Evolutionary conservation across 1,140 invertebrate species (phyloP).

Genomic region (honey bee (Apis mellifera)): Amel_HAv3.1 CM009931.2:9388501-9389000

Average conservation of each 20-base stretch:
- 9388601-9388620: constrained; percentile 24
- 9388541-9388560: constrained; percentile 59
- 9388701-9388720: not conserved
- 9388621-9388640: constrained; percentile 24
- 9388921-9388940: not conserved
- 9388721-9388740: not conserved
- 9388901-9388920: not conserved
- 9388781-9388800: too few relatives aligned
- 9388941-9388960: not conserved
- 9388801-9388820: too few relatives aligned
- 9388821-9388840: too few relatives aligned
- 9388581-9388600: constrained; percentile 2
- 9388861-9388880: not conserved
- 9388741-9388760: too few relatives aligned
- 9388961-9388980: not conserved
- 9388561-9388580: constrained; percentile 29
- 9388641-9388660: not conserved
- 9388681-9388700: not conserved
- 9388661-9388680: not conserved
- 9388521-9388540: constrained; percentile 62
- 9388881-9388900: not conserved
- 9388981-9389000: not conserved
- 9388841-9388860: too few relatives aligned
- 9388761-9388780: too few relatives aligned
- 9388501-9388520: constrained; percentile 54